Evolutionary conservation across 2,888 invertebrate species (phyloP).

Genomic region (Kuschelorhynchus macadamiae): DNA sequence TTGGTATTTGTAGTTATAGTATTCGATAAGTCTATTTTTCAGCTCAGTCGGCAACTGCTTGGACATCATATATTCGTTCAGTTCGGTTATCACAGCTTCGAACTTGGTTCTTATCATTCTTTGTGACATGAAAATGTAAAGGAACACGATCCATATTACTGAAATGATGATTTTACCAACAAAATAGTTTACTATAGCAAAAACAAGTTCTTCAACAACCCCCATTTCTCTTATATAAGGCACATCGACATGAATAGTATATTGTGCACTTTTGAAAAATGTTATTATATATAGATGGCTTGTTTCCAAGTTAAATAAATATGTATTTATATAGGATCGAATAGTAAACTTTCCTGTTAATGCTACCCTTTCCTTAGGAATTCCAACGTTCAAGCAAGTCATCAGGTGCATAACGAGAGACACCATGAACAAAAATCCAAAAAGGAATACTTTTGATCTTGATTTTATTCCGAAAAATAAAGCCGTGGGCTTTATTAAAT

Average conservation of each 20-base stretch:
- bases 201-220: slow-evolving; percentile 38
- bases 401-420: slow-evolving; percentile 22
- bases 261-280: slow-evolving; percentile 47
- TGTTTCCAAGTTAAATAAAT: neutral
- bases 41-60: slow-evolving; percentile 66
- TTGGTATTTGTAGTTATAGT: slow-evolving; percentile 66
- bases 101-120: slow-evolving; percentile 65
- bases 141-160: slow-evolving; percentile 48
- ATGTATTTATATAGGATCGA: neutral
- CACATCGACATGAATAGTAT: slow-evolving; percentile 36
- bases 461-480: slow-evolving; percentile 28
- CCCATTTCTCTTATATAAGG: slow-evolving; percentile 9
- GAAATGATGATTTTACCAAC: slow-evolving; percentile 50
- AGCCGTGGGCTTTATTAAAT: slow-evolving; percentile 23
- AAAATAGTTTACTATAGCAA: slow-evolving; percentile 45
- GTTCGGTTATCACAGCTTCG: slow-evolving; percentile 66
- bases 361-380: slow-evolving; percentile 6
- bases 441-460: slow-evolving; percentile 17
- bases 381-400: slow-evolving; percentile 24
- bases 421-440: slow-evolving; percentile 7
- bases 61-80: slow-evolving; percentile 65
- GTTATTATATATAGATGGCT: slow-evolving; percentile 30
- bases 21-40: slow-evolving; percentile 63
- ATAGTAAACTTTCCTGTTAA: neutral
- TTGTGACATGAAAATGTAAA: slow-evolving; percentile 48